Evolutionary conservation across 1,140 invertebrate species (phyloP).

Genomic region (Scaptomyza pallida): DNA sequence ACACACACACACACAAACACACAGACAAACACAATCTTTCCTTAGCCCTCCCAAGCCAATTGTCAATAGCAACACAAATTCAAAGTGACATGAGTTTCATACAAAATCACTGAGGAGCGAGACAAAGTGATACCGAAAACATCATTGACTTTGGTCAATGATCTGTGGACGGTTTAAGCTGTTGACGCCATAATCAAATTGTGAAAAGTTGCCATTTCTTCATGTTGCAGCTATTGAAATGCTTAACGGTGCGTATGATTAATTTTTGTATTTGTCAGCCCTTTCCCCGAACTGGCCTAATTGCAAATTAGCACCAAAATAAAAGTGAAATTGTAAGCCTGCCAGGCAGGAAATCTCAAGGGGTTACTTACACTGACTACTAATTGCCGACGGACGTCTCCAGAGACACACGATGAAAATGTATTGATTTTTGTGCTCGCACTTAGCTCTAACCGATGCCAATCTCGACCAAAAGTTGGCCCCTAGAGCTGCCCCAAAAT

Average conservation of each 20-base stretch:
- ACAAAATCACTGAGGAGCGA: conserved; percentile 25
- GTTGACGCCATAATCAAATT: conserved; percentile 47
- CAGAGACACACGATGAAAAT: conserved; percentile 19
- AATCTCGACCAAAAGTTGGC: conserved; percentile 5
- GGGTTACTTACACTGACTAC: conserved; percentile 7
- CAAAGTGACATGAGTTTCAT: conserved; percentile 57
- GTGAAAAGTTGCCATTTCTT: conserved; percentile 40
- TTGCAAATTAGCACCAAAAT: conserved; percentile 60
- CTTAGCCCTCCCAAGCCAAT: conserved; percentile 44
- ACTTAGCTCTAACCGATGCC: neutral
- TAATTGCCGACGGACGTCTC: conserved; percentile 42
- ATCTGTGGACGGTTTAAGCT: conserved; percentile 43
- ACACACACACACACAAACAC: neutral
- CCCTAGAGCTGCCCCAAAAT: neutral
- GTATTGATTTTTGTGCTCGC: conserved; percentile 39
- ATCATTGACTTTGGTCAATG: conserved; percentile 79
- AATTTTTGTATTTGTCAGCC: conserved; percentile 48
- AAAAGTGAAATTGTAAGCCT: conserved; percentile 48
- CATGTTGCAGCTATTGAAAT: conserved; percentile 38
- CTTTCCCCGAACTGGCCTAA: conserved; percentile 44
- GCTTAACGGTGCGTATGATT: conserved; percentile 77
- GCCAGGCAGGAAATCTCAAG: neutral
- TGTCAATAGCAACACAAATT: conserved; percentile 76
- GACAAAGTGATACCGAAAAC: conserved; percentile 20
- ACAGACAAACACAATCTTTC: neutral